Conservation (phyloP, 2,113 vertebrate genomes). For the Nymphicus hollandicus region DNA sequence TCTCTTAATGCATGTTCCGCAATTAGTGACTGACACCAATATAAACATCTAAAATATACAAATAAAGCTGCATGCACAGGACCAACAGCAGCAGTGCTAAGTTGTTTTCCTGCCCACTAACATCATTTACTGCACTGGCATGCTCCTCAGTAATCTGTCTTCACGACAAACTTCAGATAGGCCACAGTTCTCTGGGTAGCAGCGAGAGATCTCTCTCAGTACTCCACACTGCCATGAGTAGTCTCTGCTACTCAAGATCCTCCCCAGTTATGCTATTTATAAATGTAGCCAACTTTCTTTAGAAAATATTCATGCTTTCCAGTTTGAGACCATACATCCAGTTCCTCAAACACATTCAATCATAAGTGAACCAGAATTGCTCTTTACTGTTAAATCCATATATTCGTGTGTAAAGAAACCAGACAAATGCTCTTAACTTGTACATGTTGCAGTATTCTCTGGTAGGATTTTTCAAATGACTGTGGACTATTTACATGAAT, state of each 20-base stretch:
- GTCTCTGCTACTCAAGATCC: neutral
- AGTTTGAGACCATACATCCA: neutral
- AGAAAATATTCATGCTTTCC: neutral
- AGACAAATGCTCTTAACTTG: neutral
- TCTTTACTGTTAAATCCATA: neutral
- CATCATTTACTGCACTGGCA: neutral
- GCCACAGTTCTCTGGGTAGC: neutral
- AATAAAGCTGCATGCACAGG: neutral
- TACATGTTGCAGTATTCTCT: neutral
- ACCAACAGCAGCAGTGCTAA: neutral
- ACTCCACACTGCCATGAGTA: neutral
- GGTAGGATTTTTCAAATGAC: neutral
- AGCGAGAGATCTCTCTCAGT: neutral
- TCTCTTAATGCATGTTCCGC: neutral
- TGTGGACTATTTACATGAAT: neutral
- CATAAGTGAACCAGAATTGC: neutral
- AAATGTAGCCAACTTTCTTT: neutral
- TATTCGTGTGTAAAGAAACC: rapidly evolving
- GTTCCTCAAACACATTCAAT: neutral
- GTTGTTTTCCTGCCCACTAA: neutral
- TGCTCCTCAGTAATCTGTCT: neutral
- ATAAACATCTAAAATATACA: neutral
- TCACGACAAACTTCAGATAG: neutral
- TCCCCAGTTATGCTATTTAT: neutral
- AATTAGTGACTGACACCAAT: neutral